These are phyloP conservation scores for Tadarida brasiliensis DNA, from an alignment of 2,797 vertebrate species.

Conservation along the genomic window DNA sequence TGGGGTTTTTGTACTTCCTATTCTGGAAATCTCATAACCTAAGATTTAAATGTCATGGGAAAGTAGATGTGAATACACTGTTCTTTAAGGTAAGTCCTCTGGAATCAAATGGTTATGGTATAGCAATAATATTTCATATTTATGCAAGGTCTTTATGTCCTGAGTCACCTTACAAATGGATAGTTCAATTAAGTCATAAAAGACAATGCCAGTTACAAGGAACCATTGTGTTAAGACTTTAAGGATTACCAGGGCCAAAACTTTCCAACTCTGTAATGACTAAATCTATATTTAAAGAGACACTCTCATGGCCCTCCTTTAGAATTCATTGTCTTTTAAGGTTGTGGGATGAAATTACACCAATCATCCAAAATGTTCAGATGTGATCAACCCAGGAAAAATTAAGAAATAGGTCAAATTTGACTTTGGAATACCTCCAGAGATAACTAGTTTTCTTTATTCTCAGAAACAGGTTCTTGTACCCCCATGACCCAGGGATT, in stretches of 20 bases:
- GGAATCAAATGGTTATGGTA: slow-evolving; percentile 48
- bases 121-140: slow-evolving; percentile 26
- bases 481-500: neutral
- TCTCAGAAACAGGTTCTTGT: neutral
- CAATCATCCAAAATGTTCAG: neutral
- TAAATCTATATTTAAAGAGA: slow-evolving; percentile 45
- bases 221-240: slow-evolving; percentile 47
- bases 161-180: slow-evolving; percentile 60
- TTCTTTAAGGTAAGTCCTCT: slow-evolving; percentile 51
- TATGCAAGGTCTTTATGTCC: slow-evolving; percentile 21
- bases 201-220: slow-evolving; percentile 21
- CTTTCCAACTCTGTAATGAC: neutral
- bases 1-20: neutral
- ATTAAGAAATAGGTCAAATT: slow-evolving; percentile 14
- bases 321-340: neutral
- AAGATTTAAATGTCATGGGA: slow-evolving; percentile 55
- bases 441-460: slow-evolving; percentile 11
- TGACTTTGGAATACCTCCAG: slow-evolving; percentile 7
- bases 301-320: neutral
- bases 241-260: slow-evolving; percentile 2
- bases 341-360: neutral
- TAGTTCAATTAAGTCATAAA: slow-evolving; percentile 61
- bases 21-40: slow-evolving; percentile 53
- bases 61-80: slow-evolving; percentile 17
- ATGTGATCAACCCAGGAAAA: neutral